Evolutionary conservation across 2,113 vertebrate species (phyloP), one percentile per base, ranked within the genome.

Genomic region (Panthera leo): DNA sequence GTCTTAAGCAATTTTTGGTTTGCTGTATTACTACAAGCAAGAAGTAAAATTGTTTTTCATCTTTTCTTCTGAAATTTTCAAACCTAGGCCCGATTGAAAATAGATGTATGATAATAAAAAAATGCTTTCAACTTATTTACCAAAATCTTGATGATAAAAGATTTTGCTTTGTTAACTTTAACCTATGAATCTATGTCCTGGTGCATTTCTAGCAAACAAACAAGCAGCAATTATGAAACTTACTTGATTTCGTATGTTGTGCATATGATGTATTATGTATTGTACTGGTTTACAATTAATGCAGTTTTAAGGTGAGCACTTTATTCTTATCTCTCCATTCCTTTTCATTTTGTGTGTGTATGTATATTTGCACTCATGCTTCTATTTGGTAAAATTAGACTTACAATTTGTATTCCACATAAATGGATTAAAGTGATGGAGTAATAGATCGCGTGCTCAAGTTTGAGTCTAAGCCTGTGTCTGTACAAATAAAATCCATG

Each of bases 1-100:
- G 65, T 89, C 76, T 68, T 88, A 63, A 85, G 63, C 58, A 95
- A 91, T 86, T 76, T 91, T 95, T 36, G 9, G 9, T 53, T 83
- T 87, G 19, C 55, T 61, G 18, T 85, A 70, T 73, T 75, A 45
- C 21, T 11, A 68, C 13, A 75, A 55, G 19, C 23, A 61, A 95
- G 84, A 93, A 88, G 3, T 18, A 70, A 87, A 91, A 34, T 58
- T 18, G 21, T n/a, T 85, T 95, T 83, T 80, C 3, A 45, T 85
- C 23, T 4, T 83, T 85, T 87, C 36, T 79, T 87, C 63, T 91
- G 45, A 85, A 76, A 12, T 79, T 70, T 94, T 78, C 36, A 79
- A 90, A 92, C 53, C 58, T 42, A 65, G 18, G 21, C 18, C 78
- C 3, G 11, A 82, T 94, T 34, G 19, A 90, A 87, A 95, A 65